Evolutionary conservation across 2,113 vertebrate genomes (phyloP).

Genomic region (Opisthocomus hoazin): DNA sequence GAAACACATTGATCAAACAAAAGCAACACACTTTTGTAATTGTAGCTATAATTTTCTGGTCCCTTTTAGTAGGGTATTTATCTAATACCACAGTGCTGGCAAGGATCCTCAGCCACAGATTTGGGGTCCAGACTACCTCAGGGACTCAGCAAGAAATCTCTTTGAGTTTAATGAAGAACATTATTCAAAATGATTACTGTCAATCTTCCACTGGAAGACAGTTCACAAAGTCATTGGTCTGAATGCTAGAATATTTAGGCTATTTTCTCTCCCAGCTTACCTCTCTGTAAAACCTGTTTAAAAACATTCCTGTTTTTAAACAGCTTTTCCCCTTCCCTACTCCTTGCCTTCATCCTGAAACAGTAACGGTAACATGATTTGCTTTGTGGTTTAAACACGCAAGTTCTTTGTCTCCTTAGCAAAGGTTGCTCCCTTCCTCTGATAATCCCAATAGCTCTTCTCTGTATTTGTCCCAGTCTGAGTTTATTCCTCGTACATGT

Average conservation of each 20-base stretch:
- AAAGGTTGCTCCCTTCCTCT: not conserved
- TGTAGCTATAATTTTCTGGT: not conserved
- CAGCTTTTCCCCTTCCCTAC: not conserved
- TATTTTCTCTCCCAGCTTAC: not conserved
- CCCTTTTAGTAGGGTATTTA: not conserved
- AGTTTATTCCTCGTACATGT: not conserved
- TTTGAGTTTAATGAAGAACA: not conserved
- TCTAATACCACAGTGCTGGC: not conserved
- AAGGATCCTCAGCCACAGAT: not conserved
- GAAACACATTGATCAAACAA: not conserved
- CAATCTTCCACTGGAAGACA: not conserved
- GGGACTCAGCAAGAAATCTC: not conserved
- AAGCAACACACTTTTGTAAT: not conserved
- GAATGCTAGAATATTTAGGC: not conserved
- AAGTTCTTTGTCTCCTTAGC: not conserved
- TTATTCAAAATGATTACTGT: not conserved
- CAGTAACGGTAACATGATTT: not conserved
- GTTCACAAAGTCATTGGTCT: not conserved
- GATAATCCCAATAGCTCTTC: not conserved
- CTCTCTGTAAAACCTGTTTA: not conserved
- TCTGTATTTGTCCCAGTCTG: not conserved
- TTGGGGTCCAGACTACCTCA: not conserved
- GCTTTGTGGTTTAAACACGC: not conserved
- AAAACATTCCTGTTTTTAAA: not conserved
- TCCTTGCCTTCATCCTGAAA: not conserved